phyloP scores from a whole-genome alignment of 1,140 invertebrate genomes.

The Drosophila suzukii region DNA sequence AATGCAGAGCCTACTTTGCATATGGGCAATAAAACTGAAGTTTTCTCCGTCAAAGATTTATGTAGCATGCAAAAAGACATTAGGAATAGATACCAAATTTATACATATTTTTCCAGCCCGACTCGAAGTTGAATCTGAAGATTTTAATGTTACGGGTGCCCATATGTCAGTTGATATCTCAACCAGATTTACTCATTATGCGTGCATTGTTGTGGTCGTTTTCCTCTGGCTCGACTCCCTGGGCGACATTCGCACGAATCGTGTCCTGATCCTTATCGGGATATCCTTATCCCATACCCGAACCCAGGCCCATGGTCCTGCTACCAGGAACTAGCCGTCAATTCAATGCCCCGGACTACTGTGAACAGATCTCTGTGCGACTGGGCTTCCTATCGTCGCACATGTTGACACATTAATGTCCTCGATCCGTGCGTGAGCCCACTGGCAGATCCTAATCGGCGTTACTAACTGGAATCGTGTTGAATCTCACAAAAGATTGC shows the following conservation, averaged over 20 bases:
- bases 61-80: slow-evolving; percentile 66
- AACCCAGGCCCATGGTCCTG: slow-evolving; percentile 3
- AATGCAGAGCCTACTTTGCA: slow-evolving; percentile 60
- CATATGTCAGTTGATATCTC: slow-evolving; percentile 49
- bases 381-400: slow-evolving; percentile 45
- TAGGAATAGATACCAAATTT: slow-evolving; percentile 23
- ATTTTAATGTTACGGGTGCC: slow-evolving; percentile 51
- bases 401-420: slow-evolving; percentile 83
- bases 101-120: slow-evolving; percentile 4
- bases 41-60: slow-evolving; percentile 70
- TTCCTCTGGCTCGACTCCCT: slow-evolving; percentile 17
- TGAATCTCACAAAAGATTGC: slow-evolving; percentile 60
- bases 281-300: no score
- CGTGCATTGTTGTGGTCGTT: slow-evolving; percentile 70
- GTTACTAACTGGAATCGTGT: slow-evolving; percentile 80
- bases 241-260: slow-evolving; percentile 72
- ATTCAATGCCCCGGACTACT: slow-evolving; percentile 29
- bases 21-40: slow-evolving; percentile 72
- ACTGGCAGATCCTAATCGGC: slow-evolving; percentile 71
- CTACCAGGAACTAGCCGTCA: slow-evolving; percentile 76
- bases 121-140: slow-evolving; percentile 38
- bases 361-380: slow-evolving; percentile 29
- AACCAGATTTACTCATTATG: slow-evolving; percentile 69
- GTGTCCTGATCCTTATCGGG: slow-evolving; percentile 63
- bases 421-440: slow-evolving; percentile 62